Conservation (phyloP, 2,797 vertebrate genomes). For the Syndactyla subalaris region DNA sequence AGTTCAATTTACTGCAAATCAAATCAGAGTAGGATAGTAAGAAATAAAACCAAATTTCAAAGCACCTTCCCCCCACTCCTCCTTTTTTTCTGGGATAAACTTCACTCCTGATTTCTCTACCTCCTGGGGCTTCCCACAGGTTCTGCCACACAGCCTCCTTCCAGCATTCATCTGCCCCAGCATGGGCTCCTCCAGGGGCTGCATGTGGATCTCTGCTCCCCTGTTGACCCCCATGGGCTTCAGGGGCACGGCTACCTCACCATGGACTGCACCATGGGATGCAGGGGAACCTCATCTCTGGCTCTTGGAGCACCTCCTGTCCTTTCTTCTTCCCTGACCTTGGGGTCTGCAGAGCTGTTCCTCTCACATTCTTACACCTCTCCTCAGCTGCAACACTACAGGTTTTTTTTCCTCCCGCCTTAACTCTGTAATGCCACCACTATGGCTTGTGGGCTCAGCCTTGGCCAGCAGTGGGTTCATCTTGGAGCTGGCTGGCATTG, state of each 20-base stretch:
- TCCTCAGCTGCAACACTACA: not conserved
- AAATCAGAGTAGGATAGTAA: not conserved
- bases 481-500: not conserved
- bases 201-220: not conserved
- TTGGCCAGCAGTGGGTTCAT: not conserved
- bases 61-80: not conserved
- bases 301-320: not conserved
- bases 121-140: not conserved
- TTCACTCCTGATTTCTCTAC: rapidly evolving
- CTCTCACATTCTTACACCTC: not conserved
- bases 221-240: not conserved
- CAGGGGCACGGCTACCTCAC: not conserved
- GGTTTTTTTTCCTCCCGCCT: not conserved
- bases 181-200: not conserved
- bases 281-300: not conserved
- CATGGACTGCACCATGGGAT: not conserved
- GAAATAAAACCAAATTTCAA: not conserved
- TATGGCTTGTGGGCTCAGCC: no score
- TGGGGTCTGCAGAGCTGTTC: not conserved
- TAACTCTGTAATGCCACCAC: not conserved
- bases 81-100: not conserved
- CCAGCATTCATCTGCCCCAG: not conserved
- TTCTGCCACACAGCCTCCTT: not conserved
- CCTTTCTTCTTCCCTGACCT: not conserved
- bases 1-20: not conserved